Evolutionary conservation across 2,797 vertebrate species (phyloP).

Genomic region (Heterohyrax brucei): DNA sequence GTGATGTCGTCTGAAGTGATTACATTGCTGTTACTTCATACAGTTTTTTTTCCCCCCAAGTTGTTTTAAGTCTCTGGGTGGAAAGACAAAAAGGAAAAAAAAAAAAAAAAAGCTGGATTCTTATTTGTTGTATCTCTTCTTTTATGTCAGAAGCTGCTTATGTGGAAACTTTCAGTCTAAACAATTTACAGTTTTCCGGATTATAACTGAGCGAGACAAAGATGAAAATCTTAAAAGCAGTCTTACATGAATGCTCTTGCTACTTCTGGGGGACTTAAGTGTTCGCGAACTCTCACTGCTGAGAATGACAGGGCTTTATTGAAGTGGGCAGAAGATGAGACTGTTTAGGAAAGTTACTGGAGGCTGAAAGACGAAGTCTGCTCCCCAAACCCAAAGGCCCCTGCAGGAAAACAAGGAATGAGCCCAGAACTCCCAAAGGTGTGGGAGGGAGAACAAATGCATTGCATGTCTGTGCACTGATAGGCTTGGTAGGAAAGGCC

Average conservation of each 20-base stretch:
- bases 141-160: slow-evolving; percentile 77
- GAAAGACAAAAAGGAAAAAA: slow-evolving; percentile 35
- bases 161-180: slow-evolving; percentile 80
- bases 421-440: slow-evolving; percentile 80
- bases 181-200: slow-evolving; percentile 83
- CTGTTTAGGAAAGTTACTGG: background rate
- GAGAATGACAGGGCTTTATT: background rate
- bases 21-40: slow-evolving; percentile 83
- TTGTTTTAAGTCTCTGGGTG: slow-evolving; percentile 84
- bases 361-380: slow-evolving; percentile 67
- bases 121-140: slow-evolving; percentile 73
- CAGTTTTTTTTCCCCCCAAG: slow-evolving; percentile 64
- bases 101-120: background rate
- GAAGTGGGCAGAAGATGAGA: slow-evolving; percentile 30
- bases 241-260: slow-evolving; percentile 20
- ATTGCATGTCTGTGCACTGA: slow-evolving; percentile 86
- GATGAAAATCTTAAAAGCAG: slow-evolving; percentile 80
- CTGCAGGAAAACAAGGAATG: slow-evolving; percentile 36
- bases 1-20: slow-evolving; percentile 81
- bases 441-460: slow-evolving; percentile 83
- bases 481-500: slow-evolving; percentile 86
- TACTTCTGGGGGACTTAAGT: slow-evolving; percentile 25
- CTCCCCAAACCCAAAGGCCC: background rate
- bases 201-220: slow-evolving; percentile 84
- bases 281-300: slow-evolving; percentile 36